A percentile compares a stretch with the other conserved stretches of the same genome.
These are phyloP conservation scores for Clarias laeviceps DNA, from an alignment of 2,797 vertebrate genomes.

Conservation along the genomic window DNA sequence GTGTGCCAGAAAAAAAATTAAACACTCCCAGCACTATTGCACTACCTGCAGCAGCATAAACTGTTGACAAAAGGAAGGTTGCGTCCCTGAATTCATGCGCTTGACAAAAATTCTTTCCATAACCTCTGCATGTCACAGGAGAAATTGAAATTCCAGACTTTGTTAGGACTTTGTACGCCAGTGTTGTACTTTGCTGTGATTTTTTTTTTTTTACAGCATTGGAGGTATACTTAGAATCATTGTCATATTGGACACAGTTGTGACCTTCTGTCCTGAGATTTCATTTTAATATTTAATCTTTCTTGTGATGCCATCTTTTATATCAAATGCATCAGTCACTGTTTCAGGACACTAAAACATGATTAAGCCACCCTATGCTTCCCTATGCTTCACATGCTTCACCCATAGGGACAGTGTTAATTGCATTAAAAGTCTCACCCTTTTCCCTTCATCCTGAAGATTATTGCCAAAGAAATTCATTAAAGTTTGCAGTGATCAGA, in stretches of 20 bases:
- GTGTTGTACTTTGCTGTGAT: background rate
- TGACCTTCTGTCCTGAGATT: background rate
- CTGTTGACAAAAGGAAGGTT: background rate
- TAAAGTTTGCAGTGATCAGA: background rate
- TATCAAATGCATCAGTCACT: background rate
- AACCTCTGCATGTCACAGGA: background rate
- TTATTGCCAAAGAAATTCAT: background rate
- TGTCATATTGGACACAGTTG: background rate
- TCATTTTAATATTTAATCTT: background rate
- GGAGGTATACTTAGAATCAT: background rate
- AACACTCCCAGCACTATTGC: background rate
- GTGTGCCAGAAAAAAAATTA: background rate
- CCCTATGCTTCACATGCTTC: background rate
- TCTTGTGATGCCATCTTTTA: background rate
- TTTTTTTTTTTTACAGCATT: background rate
- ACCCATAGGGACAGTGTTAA: background rate
- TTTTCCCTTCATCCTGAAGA: background rate
- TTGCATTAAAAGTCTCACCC: background rate
- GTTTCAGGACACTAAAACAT: background rate
- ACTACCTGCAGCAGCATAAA: background rate
- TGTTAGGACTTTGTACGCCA: background rate
- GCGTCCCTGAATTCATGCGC: background rate
- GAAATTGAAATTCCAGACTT: background rate
- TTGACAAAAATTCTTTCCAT: background rate
- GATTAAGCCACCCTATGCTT: background rate